A percentile compares a stretch with the other conserved stretches of the same genome.
phyloP scores from a whole-genome alignment of 1,140 invertebrate genomes.

The Papilio xuthus region DNA sequence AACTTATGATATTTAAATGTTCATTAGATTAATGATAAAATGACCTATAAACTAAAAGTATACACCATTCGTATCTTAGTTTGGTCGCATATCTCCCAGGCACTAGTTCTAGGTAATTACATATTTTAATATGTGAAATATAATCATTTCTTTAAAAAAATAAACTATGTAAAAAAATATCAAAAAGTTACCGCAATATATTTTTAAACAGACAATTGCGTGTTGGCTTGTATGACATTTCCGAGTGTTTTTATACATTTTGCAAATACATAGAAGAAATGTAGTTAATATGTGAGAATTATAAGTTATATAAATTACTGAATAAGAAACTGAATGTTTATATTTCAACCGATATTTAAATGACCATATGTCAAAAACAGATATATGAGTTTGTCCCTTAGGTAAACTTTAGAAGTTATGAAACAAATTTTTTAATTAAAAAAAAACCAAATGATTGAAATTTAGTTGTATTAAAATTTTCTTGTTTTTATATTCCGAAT shows the following conservation, averaged over 20 bases:
- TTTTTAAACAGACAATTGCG: too few relatives aligned
- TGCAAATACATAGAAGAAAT: neutral
- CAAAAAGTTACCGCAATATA: too few relatives aligned
- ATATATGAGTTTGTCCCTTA: neutral
- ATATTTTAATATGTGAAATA: neutral
- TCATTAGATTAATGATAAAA: slow-evolving; percentile 50
- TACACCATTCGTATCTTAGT: neutral
- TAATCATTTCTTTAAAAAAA: neutral
- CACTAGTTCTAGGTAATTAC: neutral
- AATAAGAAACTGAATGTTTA: too few relatives aligned
- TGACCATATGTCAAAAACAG: neutral
- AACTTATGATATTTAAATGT: slow-evolving; percentile 48
- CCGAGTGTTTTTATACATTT: neutral
- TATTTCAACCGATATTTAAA: too few relatives aligned
- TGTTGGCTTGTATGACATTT: too few relatives aligned
- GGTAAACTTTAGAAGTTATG: neutral
- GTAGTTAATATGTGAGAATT: neutral
- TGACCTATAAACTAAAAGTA: slow-evolving; percentile 42
- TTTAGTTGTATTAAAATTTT: neutral
- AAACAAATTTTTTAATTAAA: neutral
- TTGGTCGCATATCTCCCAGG: neutral
- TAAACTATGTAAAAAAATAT: too few relatives aligned
- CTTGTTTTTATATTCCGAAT: neutral
- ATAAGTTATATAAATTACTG: too few relatives aligned
- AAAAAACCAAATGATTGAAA: neutral